These are phyloP conservation scores for Zhuqinia jingwanae DNA, from an alignment of 2,888 invertebrate genomes.

Conservation along the genomic window DNA sequence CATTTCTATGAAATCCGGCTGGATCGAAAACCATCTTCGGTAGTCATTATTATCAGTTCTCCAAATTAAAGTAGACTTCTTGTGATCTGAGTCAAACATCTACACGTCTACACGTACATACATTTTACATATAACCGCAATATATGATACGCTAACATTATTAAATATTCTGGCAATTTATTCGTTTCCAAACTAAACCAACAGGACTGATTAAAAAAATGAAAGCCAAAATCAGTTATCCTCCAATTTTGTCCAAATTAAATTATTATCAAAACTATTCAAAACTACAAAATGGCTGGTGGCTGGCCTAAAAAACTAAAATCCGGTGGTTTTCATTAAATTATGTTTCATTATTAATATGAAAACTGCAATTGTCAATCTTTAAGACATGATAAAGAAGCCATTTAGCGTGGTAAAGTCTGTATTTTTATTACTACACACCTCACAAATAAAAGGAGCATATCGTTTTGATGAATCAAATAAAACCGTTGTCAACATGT, in stretches of 20 bases:
- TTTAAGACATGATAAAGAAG: too few relatives aligned
- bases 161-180: conserved; percentile 13
- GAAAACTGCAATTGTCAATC: too few relatives aligned
- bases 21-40: conserved; percentile 32
- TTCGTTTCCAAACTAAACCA: conserved; percentile 12
- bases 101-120: not conserved
- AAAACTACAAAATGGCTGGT: not conserved
- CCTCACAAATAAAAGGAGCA: not conserved
- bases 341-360: not conserved
- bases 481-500: not conserved
- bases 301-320: not conserved
- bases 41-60: conserved; percentile 50
- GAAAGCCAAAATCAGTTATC: conserved; percentile 25
- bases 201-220: conserved; percentile 33
- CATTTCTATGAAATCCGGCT: conserved; percentile 74
- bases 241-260: not conserved
- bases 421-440: too few relatives aligned
- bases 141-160: not conserved
- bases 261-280: conserved; percentile 14
- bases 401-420: not conserved
- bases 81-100: conserved; percentile 16
- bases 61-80: conserved; percentile 40
- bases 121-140: not conserved
- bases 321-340: not conserved
- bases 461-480: not conserved